Evolutionary conservation across 2,113 vertebrate species (phyloP).

Genomic region (Lophura nycthemera): DNA sequence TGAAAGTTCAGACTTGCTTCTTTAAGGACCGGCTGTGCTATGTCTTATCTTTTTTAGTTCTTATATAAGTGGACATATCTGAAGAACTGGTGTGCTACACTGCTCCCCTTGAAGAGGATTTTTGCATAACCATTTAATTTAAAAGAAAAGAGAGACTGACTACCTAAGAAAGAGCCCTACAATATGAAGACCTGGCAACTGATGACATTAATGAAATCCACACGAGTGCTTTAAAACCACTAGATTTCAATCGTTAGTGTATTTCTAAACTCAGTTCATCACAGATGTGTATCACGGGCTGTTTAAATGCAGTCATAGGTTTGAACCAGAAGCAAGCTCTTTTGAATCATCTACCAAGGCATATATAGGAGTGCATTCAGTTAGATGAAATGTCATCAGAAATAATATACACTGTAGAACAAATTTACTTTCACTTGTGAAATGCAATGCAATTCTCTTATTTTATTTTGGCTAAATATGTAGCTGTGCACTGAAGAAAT

Average conservation of each 20-base stretch:
- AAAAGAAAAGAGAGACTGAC: neutral
- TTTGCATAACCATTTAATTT: neutral
- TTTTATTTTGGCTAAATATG: neutral
- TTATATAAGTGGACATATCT: neutral
- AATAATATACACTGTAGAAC: neutral
- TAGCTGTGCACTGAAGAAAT: neutral
- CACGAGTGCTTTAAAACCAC: neutral
- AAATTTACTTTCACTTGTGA: neutral
- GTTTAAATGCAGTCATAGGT: neutral
- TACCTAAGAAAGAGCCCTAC: neutral
- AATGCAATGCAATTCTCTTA: neutral
- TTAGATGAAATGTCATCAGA: neutral
- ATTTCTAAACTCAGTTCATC: neutral
- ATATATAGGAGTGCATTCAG: neutral
- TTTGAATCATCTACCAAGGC: neutral
- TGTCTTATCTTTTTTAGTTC: neutral
- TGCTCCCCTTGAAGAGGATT: neutral
- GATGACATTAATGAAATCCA: neutral
- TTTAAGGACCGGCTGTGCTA: neutral
- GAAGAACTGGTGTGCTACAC: neutral
- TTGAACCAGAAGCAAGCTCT: neutral
- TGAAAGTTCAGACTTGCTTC: neutral
- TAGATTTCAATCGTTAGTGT: neutral
- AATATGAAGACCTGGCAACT: neutral
- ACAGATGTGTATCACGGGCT: accelerated